Evolutionary conservation across 1,140 invertebrate species (phyloP).

Genomic region (Hylaeus anthracinus): DNA sequence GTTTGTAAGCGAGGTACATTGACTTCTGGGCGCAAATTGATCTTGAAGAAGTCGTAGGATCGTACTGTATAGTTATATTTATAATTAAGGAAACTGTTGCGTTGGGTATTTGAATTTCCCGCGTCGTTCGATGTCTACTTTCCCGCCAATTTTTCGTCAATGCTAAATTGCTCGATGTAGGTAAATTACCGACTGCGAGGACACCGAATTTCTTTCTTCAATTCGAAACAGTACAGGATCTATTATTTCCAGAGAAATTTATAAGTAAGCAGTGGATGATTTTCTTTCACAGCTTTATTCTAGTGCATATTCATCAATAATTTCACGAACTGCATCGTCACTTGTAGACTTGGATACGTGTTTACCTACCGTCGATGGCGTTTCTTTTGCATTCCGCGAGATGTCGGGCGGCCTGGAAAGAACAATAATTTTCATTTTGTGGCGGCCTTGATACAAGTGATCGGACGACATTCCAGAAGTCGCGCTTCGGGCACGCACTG

Average conservation of each 20-base stretch:
- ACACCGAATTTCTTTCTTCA: background rate
- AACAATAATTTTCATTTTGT: constrained; percentile 75
- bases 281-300: background rate
- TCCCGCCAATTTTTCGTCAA: background rate
- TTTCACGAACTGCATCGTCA: background rate
- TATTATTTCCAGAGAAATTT: too few species aligned
- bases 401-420: constrained; percentile 52
- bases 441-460: constrained; percentile 76
- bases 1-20: too few species aligned
- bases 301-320: background rate
- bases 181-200: background rate
- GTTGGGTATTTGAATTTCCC: too few species aligned
- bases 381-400: constrained; percentile 45
- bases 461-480: constrained; percentile 76
- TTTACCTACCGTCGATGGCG: constrained; percentile 34
- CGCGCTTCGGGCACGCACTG: constrained; percentile 43
- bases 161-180: background rate
- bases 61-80: too few species aligned
- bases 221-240: background rate
- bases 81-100: background rate
- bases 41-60: too few species aligned
- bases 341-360: background rate
- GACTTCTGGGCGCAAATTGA: too few species aligned
- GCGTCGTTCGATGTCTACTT: background rate
- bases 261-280: background rate